phyloP scores from a whole-genome alignment of 2,888 invertebrate genomes.

The Leucophenga maculata region DNA sequence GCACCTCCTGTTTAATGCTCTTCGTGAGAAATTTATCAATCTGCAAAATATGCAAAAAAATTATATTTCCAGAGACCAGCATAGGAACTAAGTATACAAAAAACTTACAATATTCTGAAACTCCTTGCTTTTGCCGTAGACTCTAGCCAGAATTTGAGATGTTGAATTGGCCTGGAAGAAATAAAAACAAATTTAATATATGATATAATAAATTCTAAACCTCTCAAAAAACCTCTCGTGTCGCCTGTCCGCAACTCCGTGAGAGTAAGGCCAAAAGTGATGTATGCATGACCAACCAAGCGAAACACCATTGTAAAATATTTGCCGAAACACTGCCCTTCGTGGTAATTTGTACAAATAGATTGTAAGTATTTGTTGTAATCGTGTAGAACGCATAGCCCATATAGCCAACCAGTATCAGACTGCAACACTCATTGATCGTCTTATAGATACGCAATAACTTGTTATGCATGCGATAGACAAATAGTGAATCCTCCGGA shows the following conservation, averaged over 20 bases:
- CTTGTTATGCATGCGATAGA: slow-evolving; percentile 67
- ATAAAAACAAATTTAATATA: slow-evolving; percentile 18
- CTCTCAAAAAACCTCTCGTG: slow-evolving; percentile 58
- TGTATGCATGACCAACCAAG: slow-evolving; percentile 58
- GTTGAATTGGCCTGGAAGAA: slow-evolving; percentile 67
- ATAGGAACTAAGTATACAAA: no score
- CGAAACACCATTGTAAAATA: slow-evolving; percentile 60
- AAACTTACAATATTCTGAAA: slow-evolving; percentile 68
- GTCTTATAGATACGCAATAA: slow-evolving; percentile 62
- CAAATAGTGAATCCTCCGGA: slow-evolving; percentile 63
- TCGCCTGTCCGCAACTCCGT: slow-evolving; percentile 60
- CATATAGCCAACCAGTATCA: slow-evolving; percentile 66
- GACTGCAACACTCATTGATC: slow-evolving; percentile 66
- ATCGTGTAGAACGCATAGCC: slow-evolving; percentile 69
- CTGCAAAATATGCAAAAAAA: no score
- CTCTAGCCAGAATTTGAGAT: slow-evolving; percentile 66
- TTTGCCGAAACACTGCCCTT: slow-evolving; percentile 52
- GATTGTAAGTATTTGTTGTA: slow-evolving; percentile 68
- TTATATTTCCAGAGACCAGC: no score
- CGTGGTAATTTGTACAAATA: slow-evolving; percentile 67
- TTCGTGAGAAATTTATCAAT: slow-evolving; percentile 71
- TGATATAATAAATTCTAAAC: neutral
- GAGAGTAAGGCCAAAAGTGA: slow-evolving; percentile 60
- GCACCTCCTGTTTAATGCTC: slow-evolving; percentile 69
- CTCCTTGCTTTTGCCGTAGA: slow-evolving; percentile 67